Percentiles rank a stretch among this genome's conserved stretches.
Conservation (phyloP, 2,797 vertebrate genomes). For the Bradypus variegatus region DNA sequence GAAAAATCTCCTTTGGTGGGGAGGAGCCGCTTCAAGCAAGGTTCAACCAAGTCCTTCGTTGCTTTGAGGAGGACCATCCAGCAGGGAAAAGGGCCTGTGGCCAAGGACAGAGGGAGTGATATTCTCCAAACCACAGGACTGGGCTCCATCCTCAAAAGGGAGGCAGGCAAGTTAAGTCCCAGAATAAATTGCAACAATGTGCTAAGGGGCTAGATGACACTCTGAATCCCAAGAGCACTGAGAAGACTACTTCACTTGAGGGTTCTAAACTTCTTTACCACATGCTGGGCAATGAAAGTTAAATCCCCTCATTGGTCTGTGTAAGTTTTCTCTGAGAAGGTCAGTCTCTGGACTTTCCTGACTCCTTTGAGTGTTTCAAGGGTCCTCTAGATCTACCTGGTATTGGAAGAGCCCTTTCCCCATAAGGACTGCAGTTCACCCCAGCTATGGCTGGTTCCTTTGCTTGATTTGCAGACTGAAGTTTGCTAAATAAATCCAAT, state of each 20-base stretch:
- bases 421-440: neutral
- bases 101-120: neutral
- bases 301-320: neutral
- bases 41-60: neutral
- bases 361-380: neutral
- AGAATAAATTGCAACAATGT: neutral
- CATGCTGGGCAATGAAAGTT: neutral
- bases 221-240: neutral
- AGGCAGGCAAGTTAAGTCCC: neutral
- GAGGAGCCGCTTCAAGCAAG: neutral
- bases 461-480: slow-evolving; percentile 58
- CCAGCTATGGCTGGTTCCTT: neutral
- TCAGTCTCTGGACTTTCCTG: neutral
- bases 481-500: slow-evolving; percentile 29
- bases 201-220: neutral
- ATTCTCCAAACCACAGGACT: neutral
- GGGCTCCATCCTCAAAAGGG: neutral
- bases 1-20: neutral
- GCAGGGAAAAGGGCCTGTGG: neutral
- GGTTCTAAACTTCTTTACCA: neutral
- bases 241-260: neutral
- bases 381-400: neutral
- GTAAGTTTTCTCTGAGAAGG: neutral
- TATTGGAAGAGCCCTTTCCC: neutral
- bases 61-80: neutral